Evolutionary conservation across 2,888 invertebrate genomes (phyloP).

Genomic region (Melipona bicolor): DNA sequence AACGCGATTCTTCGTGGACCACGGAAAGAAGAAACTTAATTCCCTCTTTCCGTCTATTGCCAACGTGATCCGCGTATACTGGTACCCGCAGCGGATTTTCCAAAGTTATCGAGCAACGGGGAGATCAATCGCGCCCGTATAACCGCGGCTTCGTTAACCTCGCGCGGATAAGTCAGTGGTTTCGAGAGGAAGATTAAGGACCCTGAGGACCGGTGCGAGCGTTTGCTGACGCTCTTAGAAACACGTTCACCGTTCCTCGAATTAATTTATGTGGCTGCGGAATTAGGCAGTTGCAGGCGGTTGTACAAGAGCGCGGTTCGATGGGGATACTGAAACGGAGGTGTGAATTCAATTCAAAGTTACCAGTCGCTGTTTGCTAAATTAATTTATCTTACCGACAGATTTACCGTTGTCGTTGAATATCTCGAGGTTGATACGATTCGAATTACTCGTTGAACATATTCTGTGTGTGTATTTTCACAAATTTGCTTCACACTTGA

Average conservation of each 20-base stretch:
- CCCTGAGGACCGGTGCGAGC: background rate
- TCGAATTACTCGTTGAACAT: too few relatives aligned
- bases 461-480: too few relatives aligned
- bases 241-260: background rate
- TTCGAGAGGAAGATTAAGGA: background rate
- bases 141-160: background rate
- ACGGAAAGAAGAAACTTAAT: background rate
- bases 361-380: too few relatives aligned
- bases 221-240: background rate
- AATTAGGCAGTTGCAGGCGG: background rate
- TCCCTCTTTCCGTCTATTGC: background rate
- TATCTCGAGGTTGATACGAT: too few relatives aligned
- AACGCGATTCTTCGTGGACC: background rate
- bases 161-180: background rate
- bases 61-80: background rate
- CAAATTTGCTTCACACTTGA: too few relatives aligned
- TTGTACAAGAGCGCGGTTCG: background rate
- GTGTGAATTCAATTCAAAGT: too few relatives aligned
- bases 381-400: too few relatives aligned
- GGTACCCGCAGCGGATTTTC: conserved; percentile 53
- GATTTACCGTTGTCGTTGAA: too few relatives aligned
- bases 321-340: background rate
- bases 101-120: background rate
- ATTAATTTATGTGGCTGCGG: background rate
- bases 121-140: conserved; percentile 37